These are phyloP conservation scores for Tyrannus savana DNA, from an alignment of 2,113 vertebrate genomes.

Conservation along the genomic window DNA sequence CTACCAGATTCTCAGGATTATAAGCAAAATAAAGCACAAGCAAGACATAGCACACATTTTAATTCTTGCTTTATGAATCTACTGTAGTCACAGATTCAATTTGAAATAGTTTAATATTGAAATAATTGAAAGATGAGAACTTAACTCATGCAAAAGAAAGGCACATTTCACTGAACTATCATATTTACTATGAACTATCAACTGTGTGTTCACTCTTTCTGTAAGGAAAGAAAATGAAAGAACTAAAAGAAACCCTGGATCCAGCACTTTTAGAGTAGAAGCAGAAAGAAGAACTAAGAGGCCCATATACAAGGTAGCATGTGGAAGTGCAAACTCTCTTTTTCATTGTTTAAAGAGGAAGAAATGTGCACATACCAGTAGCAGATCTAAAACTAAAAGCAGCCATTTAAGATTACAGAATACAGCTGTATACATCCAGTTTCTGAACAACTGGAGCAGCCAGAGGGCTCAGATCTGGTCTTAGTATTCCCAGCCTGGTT, in stretches of 20 bases:
- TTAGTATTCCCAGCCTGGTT: not conserved
- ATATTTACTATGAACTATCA: not conserved
- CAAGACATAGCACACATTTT: not conserved
- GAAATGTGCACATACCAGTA: not conserved
- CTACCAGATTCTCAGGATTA: not conserved
- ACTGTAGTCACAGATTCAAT: not conserved
- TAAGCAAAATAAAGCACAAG: not conserved
- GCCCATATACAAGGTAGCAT: fast-evolving
- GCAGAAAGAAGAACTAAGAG: not conserved
- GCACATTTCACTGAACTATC: not conserved
- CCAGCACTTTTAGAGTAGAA: not conserved
- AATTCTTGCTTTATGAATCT: not conserved
- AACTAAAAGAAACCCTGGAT: not conserved
- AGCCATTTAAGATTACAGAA: not conserved
- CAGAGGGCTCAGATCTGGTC: not conserved
- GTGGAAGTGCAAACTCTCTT: not conserved
- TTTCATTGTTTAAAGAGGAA: not conserved
- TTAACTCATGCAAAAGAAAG: not conserved
- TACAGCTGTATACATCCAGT: not conserved
- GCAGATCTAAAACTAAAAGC: not conserved
- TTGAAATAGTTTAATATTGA: not conserved
- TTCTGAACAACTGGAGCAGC: not conserved
- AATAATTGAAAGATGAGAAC: not conserved
- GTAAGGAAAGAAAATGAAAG: not conserved
- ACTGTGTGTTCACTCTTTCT: not conserved